Conservation (phyloP, 2,888 invertebrate species). For the Apotomis betuletana region DNA sequence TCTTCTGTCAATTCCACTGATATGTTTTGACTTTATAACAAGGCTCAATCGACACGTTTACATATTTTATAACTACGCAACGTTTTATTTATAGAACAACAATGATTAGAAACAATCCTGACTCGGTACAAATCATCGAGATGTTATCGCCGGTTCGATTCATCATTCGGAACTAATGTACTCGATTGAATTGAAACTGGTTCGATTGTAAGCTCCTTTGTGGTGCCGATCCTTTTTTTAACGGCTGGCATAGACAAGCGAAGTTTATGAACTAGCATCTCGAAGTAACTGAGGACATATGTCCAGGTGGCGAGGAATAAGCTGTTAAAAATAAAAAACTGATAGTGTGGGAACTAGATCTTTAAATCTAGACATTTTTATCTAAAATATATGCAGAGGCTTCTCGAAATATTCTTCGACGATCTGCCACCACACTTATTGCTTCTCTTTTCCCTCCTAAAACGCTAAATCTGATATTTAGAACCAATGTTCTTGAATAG, state of each 20-base stretch:
- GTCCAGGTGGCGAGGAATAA: too few species aligned
- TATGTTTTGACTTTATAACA: neutral
- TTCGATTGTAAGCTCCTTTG: conserved; percentile 53
- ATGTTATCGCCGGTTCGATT: conserved; percentile 57
- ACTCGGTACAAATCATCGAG: conserved; percentile 40
- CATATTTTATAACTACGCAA: conserved; percentile 13
- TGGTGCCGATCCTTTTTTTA: conserved; percentile 44
- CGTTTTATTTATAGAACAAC: conserved; percentile 31
- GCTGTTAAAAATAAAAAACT: too few species aligned
- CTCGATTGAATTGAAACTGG: conserved; percentile 60
- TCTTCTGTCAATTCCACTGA: too few species aligned
- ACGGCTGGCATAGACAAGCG: conserved; percentile 3
- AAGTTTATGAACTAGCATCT: neutral
- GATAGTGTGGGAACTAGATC: too few species aligned
- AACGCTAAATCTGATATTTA: too few species aligned
- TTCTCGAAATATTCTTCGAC: too few species aligned
- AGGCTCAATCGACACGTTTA: conserved; percentile 14
- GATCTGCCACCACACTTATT: too few species aligned
- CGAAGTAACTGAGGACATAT: neutral
- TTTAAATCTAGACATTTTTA: too few species aligned
- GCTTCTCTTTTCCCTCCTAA: too few species aligned
- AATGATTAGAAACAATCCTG: conserved; percentile 37
- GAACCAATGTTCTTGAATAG: too few species aligned
- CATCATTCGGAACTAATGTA: conserved; percentile 66
- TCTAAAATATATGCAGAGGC: too few species aligned